A percentile compares a stretch with the other conserved stretches of the same genome.
Conservation (phyloP, 2,797 vertebrate species). For the Urocyon cinereoargenteus region DNA sequence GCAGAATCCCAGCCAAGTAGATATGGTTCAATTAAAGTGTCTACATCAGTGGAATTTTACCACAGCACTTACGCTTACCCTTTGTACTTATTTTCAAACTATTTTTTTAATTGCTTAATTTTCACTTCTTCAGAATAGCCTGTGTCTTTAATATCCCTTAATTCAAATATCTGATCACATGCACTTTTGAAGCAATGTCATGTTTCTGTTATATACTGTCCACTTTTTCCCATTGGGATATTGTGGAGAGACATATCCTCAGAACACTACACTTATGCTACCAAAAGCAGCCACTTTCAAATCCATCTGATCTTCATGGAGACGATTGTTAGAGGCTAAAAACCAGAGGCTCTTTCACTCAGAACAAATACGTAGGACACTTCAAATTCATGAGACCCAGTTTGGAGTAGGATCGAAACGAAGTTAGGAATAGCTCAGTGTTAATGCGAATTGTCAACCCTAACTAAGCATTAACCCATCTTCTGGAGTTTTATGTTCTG, state of each 20-base stretch:
- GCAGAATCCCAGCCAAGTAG: neutral
- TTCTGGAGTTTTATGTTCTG: neutral
- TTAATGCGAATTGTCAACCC: neutral
- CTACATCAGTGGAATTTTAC: too few relatives aligned
- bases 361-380: constrained; percentile 29
- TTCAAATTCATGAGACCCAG: neutral
- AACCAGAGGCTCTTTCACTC: neutral
- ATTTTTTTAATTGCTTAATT: neutral
- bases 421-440: neutral
- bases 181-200: neutral
- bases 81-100: neutral
- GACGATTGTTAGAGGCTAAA: neutral
- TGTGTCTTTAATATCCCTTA: neutral
- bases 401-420: neutral
- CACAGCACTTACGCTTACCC: neutral
- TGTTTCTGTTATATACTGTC: neutral
- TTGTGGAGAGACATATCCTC: neutral
- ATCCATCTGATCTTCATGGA: neutral
- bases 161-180: neutral
- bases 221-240: neutral
- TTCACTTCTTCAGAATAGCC: neutral
- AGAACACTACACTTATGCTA: neutral
- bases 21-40: neutral
- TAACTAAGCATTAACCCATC: neutral
- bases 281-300: neutral